Evolutionary conservation across 2,113 vertebrate species (phyloP).

Genomic region (Cromileptes altivelis): DNA sequence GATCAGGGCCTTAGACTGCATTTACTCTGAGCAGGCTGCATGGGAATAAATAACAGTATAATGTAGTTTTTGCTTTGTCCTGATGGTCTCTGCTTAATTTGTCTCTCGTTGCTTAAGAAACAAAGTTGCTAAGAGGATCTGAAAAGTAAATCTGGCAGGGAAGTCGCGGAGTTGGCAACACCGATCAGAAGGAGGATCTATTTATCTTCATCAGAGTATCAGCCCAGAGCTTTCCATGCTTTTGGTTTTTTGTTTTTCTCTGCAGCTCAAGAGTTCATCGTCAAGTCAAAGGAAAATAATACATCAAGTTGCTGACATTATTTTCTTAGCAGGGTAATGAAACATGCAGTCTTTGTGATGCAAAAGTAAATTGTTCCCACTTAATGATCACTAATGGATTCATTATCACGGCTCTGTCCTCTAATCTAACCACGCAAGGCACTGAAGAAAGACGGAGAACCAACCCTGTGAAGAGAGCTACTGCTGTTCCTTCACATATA

Average conservation of each 20-base stretch:
- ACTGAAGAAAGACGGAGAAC: background rate
- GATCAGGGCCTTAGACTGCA: too few relatives aligned
- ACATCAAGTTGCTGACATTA: background rate
- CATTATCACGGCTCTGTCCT: slow-evolving; percentile 42
- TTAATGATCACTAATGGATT: slow-evolving; percentile 39
- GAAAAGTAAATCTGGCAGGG: too few relatives aligned
- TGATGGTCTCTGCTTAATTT: too few relatives aligned
- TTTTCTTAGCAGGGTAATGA: slow-evolving; percentile 38
- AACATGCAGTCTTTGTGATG: slow-evolving; percentile 12
- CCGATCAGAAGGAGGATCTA: background rate
- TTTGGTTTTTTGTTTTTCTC: background rate
- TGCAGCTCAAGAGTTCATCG: background rate
- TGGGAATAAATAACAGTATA: too few relatives aligned
- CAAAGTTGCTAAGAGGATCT: too few relatives aligned
- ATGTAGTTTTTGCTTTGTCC: too few relatives aligned
- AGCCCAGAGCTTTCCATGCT: background rate
- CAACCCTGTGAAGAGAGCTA: background rate
- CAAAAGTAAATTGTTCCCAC: slow-evolving; percentile 45
- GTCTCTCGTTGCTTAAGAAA: too few relatives aligned
- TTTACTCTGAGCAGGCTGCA: too few relatives aligned
- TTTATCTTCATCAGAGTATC: background rate
- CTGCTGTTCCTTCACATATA: slow-evolving; percentile 2
- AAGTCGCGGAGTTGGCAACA: too few relatives aligned
- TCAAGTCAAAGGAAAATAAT: background rate
- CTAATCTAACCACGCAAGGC: slow-evolving; percentile 4